Evolutionary conservation across 2,797 vertebrate genomes (phyloP).

Genomic region (Lepus oiostolus): DNA sequence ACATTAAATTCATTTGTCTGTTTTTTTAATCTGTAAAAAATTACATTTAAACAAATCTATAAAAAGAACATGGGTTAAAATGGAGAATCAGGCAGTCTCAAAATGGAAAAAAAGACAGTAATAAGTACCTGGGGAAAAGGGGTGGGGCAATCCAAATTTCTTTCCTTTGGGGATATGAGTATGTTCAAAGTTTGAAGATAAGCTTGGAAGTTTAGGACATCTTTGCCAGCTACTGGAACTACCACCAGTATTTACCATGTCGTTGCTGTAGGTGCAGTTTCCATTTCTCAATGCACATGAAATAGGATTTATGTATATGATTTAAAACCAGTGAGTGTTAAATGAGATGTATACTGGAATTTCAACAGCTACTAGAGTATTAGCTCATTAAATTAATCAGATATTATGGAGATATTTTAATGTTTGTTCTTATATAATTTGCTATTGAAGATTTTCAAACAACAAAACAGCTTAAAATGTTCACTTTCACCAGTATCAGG

Average conservation of each 20-base stretch:
- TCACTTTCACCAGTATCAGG: not conserved
- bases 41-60: not conserved
- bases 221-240: not conserved
- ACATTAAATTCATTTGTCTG: not conserved
- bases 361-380: not conserved
- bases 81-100: not conserved
- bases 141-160: not conserved
- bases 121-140: not conserved
- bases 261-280: not conserved
- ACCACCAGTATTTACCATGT: not conserved
- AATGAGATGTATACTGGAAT: not conserved
- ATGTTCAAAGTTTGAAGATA: not conserved
- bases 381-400: constrained; percentile 33
- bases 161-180: not conserved
- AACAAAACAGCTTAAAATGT: not conserved
- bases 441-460: constrained; percentile 40
- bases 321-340: constrained; percentile 38
- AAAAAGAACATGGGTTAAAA: not conserved
- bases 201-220: not conserved
- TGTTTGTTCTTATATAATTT: not conserved
- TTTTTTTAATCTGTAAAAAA: not conserved
- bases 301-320: not conserved
- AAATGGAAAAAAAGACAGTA: not conserved
- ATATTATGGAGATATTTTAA: constrained; percentile 37
- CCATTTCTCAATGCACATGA: not conserved